Conservation (phyloP, 2,888 invertebrate species). For the Acanthosepion lycidas region DNA sequence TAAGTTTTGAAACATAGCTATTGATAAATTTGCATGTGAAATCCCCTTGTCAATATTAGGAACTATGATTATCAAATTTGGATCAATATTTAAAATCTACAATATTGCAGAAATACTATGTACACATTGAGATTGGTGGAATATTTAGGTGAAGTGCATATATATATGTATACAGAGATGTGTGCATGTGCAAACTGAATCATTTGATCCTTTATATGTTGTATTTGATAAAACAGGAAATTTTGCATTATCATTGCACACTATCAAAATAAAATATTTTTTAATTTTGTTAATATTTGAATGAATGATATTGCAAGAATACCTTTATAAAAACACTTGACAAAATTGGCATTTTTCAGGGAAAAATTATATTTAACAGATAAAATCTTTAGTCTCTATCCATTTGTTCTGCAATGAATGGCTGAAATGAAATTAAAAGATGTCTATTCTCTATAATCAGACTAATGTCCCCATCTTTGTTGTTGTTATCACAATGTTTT, state of each 20-base stretch:
- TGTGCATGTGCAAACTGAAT: not conserved
- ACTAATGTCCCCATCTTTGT: too few relatives aligned
- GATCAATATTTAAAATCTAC: not conserved
- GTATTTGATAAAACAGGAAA: not conserved
- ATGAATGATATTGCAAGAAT: too few relatives aligned
- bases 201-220: not conserved
- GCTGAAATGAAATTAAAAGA: too few relatives aligned
- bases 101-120: not conserved
- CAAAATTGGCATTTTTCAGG: too few relatives aligned
- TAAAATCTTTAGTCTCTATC: too few relatives aligned
- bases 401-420: too few relatives aligned
- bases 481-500: too few relatives aligned
- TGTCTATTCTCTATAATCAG: too few relatives aligned
- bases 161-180: not conserved
- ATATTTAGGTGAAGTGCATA: not conserved
- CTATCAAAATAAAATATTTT: not conserved
- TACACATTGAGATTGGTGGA: not conserved
- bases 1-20: not conserved
- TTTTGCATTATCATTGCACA: not conserved
- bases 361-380: too few relatives aligned
- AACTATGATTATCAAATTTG: not conserved
- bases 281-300: not conserved
- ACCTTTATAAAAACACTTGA: too few relatives aligned
- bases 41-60: slow-evolving; percentile 9
- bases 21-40: not conserved